Conservation (phyloP, 2,888 invertebrate genomes). For the Pedicia rivosa region DNA sequence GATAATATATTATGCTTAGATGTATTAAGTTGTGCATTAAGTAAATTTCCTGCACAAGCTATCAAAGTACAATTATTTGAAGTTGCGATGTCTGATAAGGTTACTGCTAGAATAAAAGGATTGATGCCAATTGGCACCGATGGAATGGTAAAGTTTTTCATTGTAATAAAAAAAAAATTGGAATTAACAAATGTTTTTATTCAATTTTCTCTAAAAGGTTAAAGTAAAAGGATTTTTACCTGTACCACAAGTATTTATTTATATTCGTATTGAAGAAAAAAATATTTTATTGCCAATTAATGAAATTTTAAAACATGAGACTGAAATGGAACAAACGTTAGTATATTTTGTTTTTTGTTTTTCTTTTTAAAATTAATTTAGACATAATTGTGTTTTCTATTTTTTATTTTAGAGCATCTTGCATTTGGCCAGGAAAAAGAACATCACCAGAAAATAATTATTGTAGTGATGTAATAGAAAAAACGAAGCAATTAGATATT, state of each 20-base stretch:
- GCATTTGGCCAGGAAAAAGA: no score
- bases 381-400: no score
- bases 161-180: no score
- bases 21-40: slow-evolving; percentile 36
- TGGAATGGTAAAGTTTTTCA: not conserved
- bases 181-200: no score
- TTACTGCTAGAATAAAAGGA: slow-evolving; percentile 40
- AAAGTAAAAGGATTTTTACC: slow-evolving; percentile 8
- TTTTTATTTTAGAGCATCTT: no score
- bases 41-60: slow-evolving; percentile 40
- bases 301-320: slow-evolving; percentile 46
- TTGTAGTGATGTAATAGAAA: no score
- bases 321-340: slow-evolving; percentile 32
- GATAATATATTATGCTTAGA: slow-evolving; percentile 34
- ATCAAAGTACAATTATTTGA: slow-evolving; percentile 39
- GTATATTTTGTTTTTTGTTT: not conserved
- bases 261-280: slow-evolving; percentile 45
- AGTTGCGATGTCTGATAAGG: slow-evolving; percentile 35
- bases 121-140: slow-evolving; percentile 31
- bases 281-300: slow-evolving; percentile 53
- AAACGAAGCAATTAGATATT: no score
- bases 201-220: not conserved
- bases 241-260: slow-evolving; percentile 42
- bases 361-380: no score
- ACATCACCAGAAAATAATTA: no score